These are phyloP conservation scores for Agrochola lychnidis DNA, from an alignment of 2,888 invertebrate genomes.

Conservation along the genomic window DNA sequence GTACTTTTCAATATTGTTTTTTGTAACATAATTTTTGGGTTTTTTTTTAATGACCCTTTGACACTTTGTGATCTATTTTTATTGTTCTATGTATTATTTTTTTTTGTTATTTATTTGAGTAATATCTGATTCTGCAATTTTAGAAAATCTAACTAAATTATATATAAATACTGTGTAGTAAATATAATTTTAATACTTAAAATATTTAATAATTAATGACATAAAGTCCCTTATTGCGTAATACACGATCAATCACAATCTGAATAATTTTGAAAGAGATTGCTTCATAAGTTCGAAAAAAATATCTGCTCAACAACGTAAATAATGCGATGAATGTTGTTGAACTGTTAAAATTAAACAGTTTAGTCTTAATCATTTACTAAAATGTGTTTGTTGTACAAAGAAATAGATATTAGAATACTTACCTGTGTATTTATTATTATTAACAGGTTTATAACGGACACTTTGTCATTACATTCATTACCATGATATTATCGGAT, in stretches of 20 bases:
- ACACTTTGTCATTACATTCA: background rate
- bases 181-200: background rate
- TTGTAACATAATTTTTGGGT: background rate
- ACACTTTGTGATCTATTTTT: background rate
- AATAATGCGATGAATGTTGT: too few species aligned
- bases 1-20: constrained; percentile 20
- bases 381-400: too few species aligned
- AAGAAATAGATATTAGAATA: background rate
- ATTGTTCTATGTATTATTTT: background rate
- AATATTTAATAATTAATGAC: too few species aligned
- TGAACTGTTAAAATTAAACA: too few species aligned
- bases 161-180: background rate
- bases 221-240: too few species aligned
- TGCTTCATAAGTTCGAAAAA: too few species aligned
- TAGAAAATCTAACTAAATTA: background rate
- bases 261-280: too few species aligned
- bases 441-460: background rate
- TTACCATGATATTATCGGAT: background rate
- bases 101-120: background rate
- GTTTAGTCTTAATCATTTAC: too few species aligned
- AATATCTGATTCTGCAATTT: background rate
- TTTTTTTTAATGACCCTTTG: background rate
- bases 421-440: background rate
- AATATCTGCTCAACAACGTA: too few species aligned
- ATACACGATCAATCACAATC: too few species aligned